A percentile compares a stretch with the other conserved stretches of the same genome.
phyloP scores from a whole-genome alignment of 2,888 invertebrate genomes.

The Sisyra nigra region DNA sequence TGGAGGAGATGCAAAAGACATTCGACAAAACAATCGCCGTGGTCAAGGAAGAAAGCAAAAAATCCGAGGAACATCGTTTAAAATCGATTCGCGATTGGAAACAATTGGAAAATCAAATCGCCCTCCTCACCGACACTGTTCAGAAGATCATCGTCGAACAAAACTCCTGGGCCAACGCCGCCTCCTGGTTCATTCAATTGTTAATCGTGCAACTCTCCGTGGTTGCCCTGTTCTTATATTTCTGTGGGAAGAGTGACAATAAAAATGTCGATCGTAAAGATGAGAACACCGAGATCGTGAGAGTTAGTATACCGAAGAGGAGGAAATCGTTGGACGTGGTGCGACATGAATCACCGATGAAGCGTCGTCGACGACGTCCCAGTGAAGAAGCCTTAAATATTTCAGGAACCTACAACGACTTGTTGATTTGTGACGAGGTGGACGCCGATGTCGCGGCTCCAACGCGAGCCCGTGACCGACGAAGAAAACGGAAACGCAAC shows the following conservation, averaged over 20 bases:
- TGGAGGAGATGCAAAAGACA: slow-evolving; percentile 83
- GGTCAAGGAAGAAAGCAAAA: slow-evolving; percentile 56
- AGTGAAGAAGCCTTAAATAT: slow-evolving; percentile 49
- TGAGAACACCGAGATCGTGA: slow-evolving; percentile 28
- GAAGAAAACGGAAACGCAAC: slow-evolving; percentile 17
- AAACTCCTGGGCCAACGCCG: slow-evolving; percentile 43
- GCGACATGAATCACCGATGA: slow-evolving; percentile 33
- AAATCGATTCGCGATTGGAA: slow-evolving; percentile 33
- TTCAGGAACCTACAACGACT: slow-evolving; percentile 38
- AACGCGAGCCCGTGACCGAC: slow-evolving; percentile 19
- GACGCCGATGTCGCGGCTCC: slow-evolving; percentile 18
- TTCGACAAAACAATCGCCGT: slow-evolving; percentile 62
- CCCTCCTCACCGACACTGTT: slow-evolving; percentile 41
- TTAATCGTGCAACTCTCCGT: slow-evolving; percentile 32
- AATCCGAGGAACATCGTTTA: slow-evolving; percentile 58
- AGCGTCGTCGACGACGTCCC: slow-evolving; percentile 45
- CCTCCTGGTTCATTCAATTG: slow-evolving; percentile 36
- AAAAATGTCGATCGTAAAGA: slow-evolving; percentile 37
- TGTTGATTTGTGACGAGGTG: slow-evolving; percentile 35
- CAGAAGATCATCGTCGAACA: slow-evolving; percentile 41
- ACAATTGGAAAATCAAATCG: slow-evolving; percentile 30
- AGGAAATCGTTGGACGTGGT: slow-evolving; percentile 51
- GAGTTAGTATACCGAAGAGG: slow-evolving; percentile 25
- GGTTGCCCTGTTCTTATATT: slow-evolving; percentile 32
- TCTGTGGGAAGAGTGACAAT: slow-evolving; percentile 31